Conservation (phyloP, 2,113 vertebrate species). For the Burhinus bistriatus region DNA sequence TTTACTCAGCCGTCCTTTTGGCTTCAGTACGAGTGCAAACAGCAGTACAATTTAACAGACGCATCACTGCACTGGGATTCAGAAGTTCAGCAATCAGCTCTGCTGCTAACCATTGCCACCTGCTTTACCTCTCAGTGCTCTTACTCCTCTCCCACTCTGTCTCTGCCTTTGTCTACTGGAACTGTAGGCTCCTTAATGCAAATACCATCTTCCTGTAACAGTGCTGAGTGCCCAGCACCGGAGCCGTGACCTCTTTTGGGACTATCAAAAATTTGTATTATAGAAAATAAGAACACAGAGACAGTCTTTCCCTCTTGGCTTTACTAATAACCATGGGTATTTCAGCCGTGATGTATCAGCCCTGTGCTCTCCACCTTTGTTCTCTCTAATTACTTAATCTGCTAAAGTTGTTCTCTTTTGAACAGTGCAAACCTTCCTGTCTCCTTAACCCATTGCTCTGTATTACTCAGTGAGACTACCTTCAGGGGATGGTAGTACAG, state of each 20-base stretch:
- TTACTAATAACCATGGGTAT: background rate
- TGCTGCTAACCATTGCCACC: background rate
- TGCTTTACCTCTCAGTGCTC: constrained; percentile 48
- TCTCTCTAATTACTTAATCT: constrained; percentile 14
- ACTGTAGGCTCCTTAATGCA: background rate
- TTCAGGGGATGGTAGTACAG: background rate
- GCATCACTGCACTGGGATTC: background rate
- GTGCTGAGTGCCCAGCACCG: background rate
- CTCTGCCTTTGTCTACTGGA: background rate
- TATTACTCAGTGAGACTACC: background rate
- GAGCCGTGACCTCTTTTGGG: background rate
- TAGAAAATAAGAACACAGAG: background rate
- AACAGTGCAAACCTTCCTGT: background rate
- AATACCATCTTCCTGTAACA: background rate
- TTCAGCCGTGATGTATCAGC: background rate
- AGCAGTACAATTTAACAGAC: constrained; percentile 18
- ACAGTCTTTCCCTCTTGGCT: background rate
- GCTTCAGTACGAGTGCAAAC: background rate
- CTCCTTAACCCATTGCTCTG: background rate
- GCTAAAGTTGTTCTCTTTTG: background rate
- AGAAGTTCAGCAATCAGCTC: background rate
- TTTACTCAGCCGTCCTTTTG: constrained; percentile 35
- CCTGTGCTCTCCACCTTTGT: background rate
- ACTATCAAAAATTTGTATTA: background rate
- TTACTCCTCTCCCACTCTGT: constrained; percentile 2